phyloP scores from a whole-genome alignment of 2,888 invertebrate species.

The Eupithecia dodoneata region DNA sequence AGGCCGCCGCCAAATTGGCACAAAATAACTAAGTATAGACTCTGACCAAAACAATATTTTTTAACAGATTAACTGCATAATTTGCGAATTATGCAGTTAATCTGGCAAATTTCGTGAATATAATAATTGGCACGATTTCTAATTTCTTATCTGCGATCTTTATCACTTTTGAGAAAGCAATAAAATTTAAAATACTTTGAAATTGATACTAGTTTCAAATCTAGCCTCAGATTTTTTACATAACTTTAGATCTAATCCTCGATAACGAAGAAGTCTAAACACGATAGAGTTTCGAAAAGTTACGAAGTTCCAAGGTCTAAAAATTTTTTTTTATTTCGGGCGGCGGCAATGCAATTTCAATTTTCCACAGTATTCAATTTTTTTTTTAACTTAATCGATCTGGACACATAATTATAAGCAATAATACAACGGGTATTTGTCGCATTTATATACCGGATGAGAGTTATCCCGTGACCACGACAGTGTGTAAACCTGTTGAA shows the following conservation, averaged over 20 bases:
- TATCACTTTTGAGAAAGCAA: conserved; percentile 23
- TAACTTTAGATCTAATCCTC: background rate
- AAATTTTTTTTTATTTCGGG: too few relatives aligned
- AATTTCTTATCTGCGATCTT: conserved; percentile 19
- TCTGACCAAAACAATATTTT: background rate
- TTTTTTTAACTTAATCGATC: too few relatives aligned
- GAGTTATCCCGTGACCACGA: too few relatives aligned
- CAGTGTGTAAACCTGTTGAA: too few relatives aligned
- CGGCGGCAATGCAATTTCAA: too few relatives aligned
- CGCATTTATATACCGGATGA: too few relatives aligned
- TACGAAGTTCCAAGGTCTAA: background rate
- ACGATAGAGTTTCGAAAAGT: background rate
- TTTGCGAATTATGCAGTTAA: background rate
- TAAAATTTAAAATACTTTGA: conserved; percentile 19
- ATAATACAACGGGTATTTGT: too few relatives aligned
- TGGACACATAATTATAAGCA: too few relatives aligned
- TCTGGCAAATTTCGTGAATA: background rate
- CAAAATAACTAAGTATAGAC: too few relatives aligned
- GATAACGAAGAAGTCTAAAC: background rate
- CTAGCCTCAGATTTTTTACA: conserved; percentile 4
- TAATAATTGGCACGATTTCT: conserved; percentile 24
- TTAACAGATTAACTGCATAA: too few relatives aligned
- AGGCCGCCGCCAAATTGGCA: too few relatives aligned
- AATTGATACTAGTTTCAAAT: conserved; percentile 10
- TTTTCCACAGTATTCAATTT: too few relatives aligned